These are phyloP conservation scores for Cryptosula pallasiana DNA, from an alignment of 2,888 invertebrate genomes.

Conservation along the genomic window DNA sequence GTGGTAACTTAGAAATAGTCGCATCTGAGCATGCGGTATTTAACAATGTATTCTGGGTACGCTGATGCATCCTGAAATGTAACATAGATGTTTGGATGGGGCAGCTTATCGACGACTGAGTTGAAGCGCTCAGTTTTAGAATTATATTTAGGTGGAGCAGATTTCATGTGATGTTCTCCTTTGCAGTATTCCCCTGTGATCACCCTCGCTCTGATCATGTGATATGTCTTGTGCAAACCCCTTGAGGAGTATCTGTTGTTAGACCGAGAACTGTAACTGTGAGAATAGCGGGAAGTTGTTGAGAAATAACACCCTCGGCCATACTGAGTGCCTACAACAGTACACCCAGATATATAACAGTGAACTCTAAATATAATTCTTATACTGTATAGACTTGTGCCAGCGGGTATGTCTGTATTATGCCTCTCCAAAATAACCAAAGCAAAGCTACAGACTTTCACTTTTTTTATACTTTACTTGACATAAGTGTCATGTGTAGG, in stretches of 20 bases:
- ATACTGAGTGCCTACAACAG: not conserved
- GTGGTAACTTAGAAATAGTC: too few species aligned
- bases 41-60: not conserved
- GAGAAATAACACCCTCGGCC: not conserved
- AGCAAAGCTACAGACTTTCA: too few species aligned
- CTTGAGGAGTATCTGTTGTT: not conserved
- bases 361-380: too few species aligned
- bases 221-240: too few species aligned
- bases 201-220: not conserved
- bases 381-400: too few species aligned
- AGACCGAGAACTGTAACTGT: not conserved
- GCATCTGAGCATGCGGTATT: too few species aligned
- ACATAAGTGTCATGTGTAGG: too few species aligned
- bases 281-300: not conserved
- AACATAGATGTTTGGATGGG: not conserved
- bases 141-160: not conserved
- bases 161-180: not conserved
- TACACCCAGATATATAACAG: too few species aligned
- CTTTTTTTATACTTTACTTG: too few species aligned
- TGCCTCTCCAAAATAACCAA: too few species aligned
- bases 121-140: not conserved
- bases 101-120: not conserved
- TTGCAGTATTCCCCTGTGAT: not conserved
- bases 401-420: too few species aligned
- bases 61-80: not conserved